Base-by-base conservation (phyloP, 2,888 invertebrate genomes). In the Protophormia terraenovae region DNA sequence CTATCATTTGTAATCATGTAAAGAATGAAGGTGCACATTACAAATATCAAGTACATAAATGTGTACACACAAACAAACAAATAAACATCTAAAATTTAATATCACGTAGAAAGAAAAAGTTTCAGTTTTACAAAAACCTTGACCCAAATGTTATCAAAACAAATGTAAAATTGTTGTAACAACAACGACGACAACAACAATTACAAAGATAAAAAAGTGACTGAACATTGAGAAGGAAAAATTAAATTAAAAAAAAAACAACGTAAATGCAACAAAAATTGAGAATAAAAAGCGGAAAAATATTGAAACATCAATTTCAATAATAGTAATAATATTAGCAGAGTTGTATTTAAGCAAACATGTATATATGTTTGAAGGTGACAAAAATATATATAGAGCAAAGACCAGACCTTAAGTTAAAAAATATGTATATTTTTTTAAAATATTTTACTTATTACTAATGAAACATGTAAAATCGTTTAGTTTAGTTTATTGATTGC, bases 81-180 rank as follows among this genome's bases (percentile, higher is more conserved):
- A 71, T 22, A 64, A 55, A 55, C 24, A 62, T 76, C 41, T 35
- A 41, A 72, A 78, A 69, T n/a, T n/a, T n/a, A n/a, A n/a, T 58
- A 67, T 58, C 73, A 67, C 50, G 66, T 73, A 72, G 45, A 64
- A 80, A 24, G 24, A 66, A 69, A 81, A 75, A 71, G 62, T 76
- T 76, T 62, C 22, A 27, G 76, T 84, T 79, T 41, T 66, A 24
- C 50, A 45, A 53, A 41, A 78, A 55, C 85, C 85, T 85, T 85
- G 85, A 85, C 85, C 85, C 69, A 82, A 75, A 85, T 82, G 73
- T 71, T 82, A 77, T 71, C 67, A 76, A 69, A 82, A 82, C 69
- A 82, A 82, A 62, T 82, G 32, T 47, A 45, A 73, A 78, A 55
- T 32, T 73, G 72, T 62, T 58, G 35, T 19, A 66, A 72, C 64